Conservation (phyloP, 1,140 invertebrate genomes). For the Dinoponera quadriceps region DNA sequence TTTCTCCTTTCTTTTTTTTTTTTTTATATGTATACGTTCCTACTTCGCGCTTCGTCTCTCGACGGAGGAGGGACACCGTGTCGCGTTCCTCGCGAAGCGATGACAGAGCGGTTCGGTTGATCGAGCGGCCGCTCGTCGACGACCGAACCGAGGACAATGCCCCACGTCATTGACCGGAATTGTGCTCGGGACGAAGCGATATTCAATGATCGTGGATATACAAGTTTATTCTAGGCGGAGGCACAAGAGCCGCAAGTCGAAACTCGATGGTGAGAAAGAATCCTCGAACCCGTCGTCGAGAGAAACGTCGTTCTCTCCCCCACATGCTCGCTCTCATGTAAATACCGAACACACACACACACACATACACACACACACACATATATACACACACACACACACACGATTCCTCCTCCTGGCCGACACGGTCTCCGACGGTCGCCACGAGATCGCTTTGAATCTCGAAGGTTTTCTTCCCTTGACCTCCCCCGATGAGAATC, state of each 20-base stretch:
- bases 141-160: conserved; percentile 1
- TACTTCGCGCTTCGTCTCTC: conserved; percentile 62
- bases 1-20: no score
- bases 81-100: not conserved
- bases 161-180: not conserved
- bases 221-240: conserved; percentile 43
- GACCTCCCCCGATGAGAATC: not conserved
- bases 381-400: not conserved
- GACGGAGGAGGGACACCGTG: not conserved
- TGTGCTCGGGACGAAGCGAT: conserved; percentile 43
- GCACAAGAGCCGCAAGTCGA: conserved; percentile 55
- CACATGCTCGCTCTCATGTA: conserved; percentile 71
- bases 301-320: conserved; percentile 61
- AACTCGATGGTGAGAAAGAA: conserved; percentile 68
- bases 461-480: conserved; percentile 56
- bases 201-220: conserved; percentile 9
- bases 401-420: conserved; percentile 55
- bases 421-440: conserved; percentile 37
- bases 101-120: no score
- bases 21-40: conserved; percentile 59
- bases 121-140: not conserved
- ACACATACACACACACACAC: no score
- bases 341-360: conserved; percentile 57
- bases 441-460: conserved; percentile 48
- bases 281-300: conserved; percentile 65